phyloP scores from a whole-genome alignment of 2,888 invertebrate genomes.

The Rugalucina vietnamica region DNA sequence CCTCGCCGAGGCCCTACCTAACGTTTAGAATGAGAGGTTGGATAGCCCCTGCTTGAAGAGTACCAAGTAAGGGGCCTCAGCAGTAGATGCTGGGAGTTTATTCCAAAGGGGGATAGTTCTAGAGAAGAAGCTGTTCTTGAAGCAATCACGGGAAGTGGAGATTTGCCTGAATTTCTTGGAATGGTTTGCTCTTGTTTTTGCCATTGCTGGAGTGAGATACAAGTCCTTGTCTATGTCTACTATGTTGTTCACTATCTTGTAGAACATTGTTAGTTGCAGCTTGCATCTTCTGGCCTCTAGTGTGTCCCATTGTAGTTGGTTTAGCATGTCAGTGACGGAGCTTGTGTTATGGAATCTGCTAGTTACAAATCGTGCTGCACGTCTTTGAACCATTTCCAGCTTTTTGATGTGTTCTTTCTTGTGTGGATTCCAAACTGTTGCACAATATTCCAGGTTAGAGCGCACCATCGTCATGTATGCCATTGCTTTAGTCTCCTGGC shows the following conservation, averaged over 20 bases:
- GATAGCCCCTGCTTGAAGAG: not conserved
- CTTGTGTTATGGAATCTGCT: constrained; percentile 23
- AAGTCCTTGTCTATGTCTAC: no score
- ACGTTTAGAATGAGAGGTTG: not conserved
- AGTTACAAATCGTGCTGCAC: constrained; percentile 19
- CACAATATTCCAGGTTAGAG: not conserved
- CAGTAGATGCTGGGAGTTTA: not conserved
- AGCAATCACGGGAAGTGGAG: not conserved
- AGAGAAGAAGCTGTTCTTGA: not conserved
- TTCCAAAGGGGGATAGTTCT: not conserved
- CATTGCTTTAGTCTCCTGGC: not conserved
- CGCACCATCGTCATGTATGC: constrained; percentile 17
- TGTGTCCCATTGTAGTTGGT: constrained; percentile 1
- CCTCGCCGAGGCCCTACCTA: no score
- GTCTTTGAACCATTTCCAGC: constrained; percentile 15
- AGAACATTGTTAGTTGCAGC: not conserved
- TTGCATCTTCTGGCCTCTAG: not conserved
- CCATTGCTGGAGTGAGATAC: not conserved
- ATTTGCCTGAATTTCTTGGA: not conserved
- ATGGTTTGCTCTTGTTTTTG: not conserved
- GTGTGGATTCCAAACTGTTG: not conserved
- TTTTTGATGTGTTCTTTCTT: not conserved
- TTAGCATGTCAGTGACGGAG: constrained; percentile 22
- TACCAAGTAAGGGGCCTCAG: not conserved
- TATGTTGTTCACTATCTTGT: no score